Percentiles rank a stretch among this genome's conserved stretches.
phyloP scores from a whole-genome alignment of 2,113 vertebrate species.

The Tyto alba region DNA sequence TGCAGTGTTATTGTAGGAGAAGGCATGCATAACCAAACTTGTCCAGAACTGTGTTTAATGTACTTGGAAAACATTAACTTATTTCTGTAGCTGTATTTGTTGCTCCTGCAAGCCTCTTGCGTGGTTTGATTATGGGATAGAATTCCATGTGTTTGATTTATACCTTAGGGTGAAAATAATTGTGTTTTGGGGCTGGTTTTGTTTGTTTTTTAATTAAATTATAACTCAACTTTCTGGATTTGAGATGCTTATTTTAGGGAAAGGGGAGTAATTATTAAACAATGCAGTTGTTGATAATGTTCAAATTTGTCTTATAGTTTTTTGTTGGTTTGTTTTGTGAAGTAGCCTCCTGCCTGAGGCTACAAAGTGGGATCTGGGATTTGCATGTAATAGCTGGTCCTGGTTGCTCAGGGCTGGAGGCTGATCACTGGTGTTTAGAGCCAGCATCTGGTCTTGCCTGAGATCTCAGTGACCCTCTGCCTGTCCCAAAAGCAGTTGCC shows the following conservation, averaged over 20 bases:
- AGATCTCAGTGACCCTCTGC: not conserved
- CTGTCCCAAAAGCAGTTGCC: not conserved
- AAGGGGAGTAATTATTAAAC: not conserved
- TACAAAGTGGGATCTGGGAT: not conserved
- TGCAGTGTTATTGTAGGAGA: not conserved
- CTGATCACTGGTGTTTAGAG: not conserved
- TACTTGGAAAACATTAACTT: conserved; percentile 45
- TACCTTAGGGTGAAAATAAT: not conserved
- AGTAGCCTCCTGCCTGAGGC: not conserved
- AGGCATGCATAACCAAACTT: conserved; percentile 13
- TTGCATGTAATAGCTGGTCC: not conserved
- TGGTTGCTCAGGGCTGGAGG: not conserved
- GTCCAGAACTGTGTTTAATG: not conserved
- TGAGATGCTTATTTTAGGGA: not conserved
- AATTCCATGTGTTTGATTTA: not conserved
- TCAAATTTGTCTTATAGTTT: not conserved
- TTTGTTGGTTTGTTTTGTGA: not conserved
- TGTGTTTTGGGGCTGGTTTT: not conserved
- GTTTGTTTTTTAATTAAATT: not conserved
- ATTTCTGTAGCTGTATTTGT: not conserved
- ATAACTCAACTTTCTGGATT: not conserved
- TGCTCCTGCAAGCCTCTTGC: not conserved
- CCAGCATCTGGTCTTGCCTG: rapidly evolving
- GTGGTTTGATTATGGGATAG: not conserved
- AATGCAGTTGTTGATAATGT: not conserved